Conservation (phyloP, 2,888 invertebrate genomes). For the Molanna angustata region DNA sequence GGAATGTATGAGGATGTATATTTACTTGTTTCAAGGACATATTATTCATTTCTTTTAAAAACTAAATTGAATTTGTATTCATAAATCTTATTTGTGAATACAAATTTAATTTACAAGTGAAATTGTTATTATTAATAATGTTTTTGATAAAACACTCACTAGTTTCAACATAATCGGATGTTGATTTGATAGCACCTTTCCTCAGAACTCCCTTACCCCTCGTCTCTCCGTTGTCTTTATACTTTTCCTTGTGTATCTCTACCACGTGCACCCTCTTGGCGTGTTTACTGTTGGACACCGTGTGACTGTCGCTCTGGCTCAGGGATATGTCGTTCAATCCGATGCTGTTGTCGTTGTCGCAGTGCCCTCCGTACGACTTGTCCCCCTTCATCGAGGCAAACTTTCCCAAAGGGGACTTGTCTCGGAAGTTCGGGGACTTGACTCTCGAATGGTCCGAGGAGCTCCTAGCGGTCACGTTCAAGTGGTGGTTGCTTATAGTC, state of each 20-base stretch:
- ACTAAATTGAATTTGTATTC: too few relatives aligned
- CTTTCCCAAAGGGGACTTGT: slow-evolving; percentile 47
- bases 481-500: slow-evolving; percentile 19
- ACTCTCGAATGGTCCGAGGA: slow-evolving; percentile 27
- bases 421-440: slow-evolving; percentile 32
- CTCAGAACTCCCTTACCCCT: slow-evolving; percentile 7
- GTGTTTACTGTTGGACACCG: slow-evolving; percentile 28
- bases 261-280: slow-evolving; percentile 25
- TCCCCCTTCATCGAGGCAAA: slow-evolving; percentile 29
- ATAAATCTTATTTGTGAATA: too few relatives aligned
- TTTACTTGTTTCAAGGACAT: too few relatives aligned
- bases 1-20: too few relatives aligned
- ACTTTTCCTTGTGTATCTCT: slow-evolving; percentile 37
- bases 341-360: slow-evolving; percentile 39
- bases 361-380: slow-evolving; percentile 44
- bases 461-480: slow-evolving; percentile 17
- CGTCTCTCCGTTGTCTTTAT: slow-evolving; percentile 7
- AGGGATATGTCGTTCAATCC: slow-evolving; percentile 30
- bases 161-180: slow-evolving; percentile 23
- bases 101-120: too few relatives aligned
- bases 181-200: slow-evolving; percentile 19
- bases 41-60: too few relatives aligned
- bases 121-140: too few relatives aligned
- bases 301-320: slow-evolving; percentile 33
- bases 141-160: slow-evolving; percentile 14